Evolutionary conservation across 2,888 invertebrate genomes (phyloP).

Genomic region (Cremastinae sp.): DNA sequence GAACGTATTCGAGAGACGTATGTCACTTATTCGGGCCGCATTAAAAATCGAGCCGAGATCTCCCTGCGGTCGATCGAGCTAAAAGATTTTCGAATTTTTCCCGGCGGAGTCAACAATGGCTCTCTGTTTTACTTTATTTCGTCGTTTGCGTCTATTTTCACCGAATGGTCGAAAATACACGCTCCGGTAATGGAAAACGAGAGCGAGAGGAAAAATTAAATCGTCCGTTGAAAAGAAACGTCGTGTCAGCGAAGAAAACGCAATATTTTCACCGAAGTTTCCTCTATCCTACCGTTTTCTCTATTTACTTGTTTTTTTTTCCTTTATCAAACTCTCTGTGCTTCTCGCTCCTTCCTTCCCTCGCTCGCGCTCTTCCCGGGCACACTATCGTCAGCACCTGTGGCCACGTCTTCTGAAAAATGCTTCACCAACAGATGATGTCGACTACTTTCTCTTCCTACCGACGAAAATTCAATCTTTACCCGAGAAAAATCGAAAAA

Average conservation of each 20-base stretch:
- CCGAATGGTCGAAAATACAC: slow-evolving; percentile 16
- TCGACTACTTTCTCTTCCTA: slow-evolving; percentile 8
- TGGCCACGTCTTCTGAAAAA: slow-evolving; percentile 41
- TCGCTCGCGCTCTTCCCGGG: slow-evolving; percentile 1
- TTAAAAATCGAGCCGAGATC: slow-evolving; percentile 50
- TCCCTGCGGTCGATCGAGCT: slow-evolving; percentile 59
- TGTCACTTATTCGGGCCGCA: slow-evolving; percentile 51
- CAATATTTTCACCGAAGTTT: slow-evolving; percentile 41
- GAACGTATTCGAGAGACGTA: slow-evolving; percentile 46
- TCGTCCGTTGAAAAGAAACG: slow-evolving; percentile 1
- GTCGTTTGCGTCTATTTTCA: slow-evolving; percentile 23
- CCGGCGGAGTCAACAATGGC: slow-evolving; percentile 8
- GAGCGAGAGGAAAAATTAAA: slow-evolving; percentile 62
- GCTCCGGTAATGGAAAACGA: slow-evolving; percentile 69
- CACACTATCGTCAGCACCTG: slow-evolving; percentile 44
- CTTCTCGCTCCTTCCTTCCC: no score
- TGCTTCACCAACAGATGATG: slow-evolving; percentile 35
- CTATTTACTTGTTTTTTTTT: background rate
- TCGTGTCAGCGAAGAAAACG: slow-evolving; percentile 35
- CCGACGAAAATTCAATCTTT: slow-evolving; percentile 2
- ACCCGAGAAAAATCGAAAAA: no score
- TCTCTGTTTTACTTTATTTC: slow-evolving; percentile 23
- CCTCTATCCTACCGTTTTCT: slow-evolving; percentile 10
- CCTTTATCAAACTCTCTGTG: slow-evolving; percentile 1
- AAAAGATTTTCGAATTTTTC: slow-evolving; percentile 47